Base-by-base conservation (phyloP, 2,113 vertebrate genomes). In the Amblyopsis rosae region DNA sequence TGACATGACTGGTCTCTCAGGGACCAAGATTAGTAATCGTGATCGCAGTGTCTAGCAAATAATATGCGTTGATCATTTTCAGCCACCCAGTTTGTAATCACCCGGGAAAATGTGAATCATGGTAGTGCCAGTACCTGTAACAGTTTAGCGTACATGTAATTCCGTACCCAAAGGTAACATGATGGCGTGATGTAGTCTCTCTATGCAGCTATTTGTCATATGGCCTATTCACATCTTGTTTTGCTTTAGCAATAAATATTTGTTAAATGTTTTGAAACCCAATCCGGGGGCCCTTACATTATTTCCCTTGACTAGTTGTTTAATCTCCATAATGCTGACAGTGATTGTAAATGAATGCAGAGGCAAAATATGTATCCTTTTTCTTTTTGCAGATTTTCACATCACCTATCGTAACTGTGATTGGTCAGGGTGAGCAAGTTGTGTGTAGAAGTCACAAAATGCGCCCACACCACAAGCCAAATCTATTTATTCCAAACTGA, bases 391-490 rank as follows among this genome's bases (percentile, higher is more conserved):
- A 75, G 59, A 63, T 70, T 32, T 60, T 86, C 65, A 77, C 79
- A 77, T 64, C 86, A 82, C 82, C 84, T 84, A 74, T 75, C 67
- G 41, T 86, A 72, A 80, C 84, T 84, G 84, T 79, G 83, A 86
- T 78, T 63, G 26, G 69, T 69, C 62, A 67, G 65, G 68, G 57
- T 66, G 64, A 53, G 68, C 51, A 65, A 65, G 60, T 50, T 41
- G 35, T 54, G 62, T 72, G 65, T 67, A 59, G 69, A 75, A 69
- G 70, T 5, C 10, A 54, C 65, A 57, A 50, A 68, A 72, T 65
- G 62, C 75, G 80, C 75, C 83, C 78, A 69, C 48, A 45, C 16
- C 26, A 17, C 4, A 46, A 79, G 80, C 69, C 70, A 72, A 76
- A 83, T 26, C 26, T 26, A 72, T 35, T 9, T 10, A 46, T 62